Evolutionary conservation across 2,888 invertebrate genomes (phyloP), one percentile per base, ranked within the genome.

Genomic region (Ectemnius continuus): DNA sequence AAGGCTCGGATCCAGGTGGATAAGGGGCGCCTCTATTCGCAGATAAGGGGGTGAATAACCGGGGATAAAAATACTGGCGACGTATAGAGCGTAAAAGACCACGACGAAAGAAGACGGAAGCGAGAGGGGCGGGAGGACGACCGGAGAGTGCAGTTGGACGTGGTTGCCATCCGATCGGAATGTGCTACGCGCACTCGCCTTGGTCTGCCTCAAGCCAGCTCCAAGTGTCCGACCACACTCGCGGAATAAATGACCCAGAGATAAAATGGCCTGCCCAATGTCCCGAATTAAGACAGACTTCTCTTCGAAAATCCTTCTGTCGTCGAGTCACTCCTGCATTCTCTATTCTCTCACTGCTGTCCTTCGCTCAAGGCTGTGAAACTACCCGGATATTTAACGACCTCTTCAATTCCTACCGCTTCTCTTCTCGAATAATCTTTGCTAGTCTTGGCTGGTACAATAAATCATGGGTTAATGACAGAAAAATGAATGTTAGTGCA

Each of bases 31-130:
- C 76, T 79, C 82, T 85, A 84, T 83, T 84, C 82, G 82, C 82
- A 85, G 85, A 86, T 86, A 86, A 88, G 83, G 83, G 85, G 90
- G 90, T 90, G 90, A 90, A 90, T 87, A 90, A 90, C 90, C 89
- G 85, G 81, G 81, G 89, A 86, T 90, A 90, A 90, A 90, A 90
- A 90, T 90, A 90, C 88, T 80, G 79, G 65, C 84, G 79, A 36
- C 36, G 79, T 80, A 72, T 71, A 79, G 79, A 83, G 79, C 61
- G 74, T 63, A 62, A 73, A 67, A 73, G 71, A 61, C 36, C 36
- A 36, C 73, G 64, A 67, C 63, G 73, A 63, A 67, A 52, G 67
- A 64, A 76, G 36, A 36, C 36, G 36, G 71, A 68, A 67, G 68
- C 71, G 73, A 64, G 67, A 59, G 59, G 59, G 58, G 61, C 46